Evolutionary conservation across 2,888 invertebrate genomes (phyloP).

Genomic region (Scrobipalpa atriplicella): DNA sequence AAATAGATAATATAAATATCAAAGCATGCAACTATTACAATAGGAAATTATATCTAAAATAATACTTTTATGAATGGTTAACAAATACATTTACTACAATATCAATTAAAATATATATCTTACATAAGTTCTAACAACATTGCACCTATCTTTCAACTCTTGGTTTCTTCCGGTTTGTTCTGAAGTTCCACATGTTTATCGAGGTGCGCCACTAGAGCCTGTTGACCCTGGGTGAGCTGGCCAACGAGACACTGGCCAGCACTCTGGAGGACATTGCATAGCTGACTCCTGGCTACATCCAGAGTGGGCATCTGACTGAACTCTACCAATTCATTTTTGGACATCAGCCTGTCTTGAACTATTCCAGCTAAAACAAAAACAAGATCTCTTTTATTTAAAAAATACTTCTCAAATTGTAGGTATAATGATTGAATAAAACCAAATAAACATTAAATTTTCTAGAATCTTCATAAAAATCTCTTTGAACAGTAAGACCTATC

Average conservation of each 20-base stretch:
- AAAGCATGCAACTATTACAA: not conserved
- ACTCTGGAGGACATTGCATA: slow-evolving; percentile 87
- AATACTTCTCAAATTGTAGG: not conserved
- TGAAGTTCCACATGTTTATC: slow-evolving; percentile 80
- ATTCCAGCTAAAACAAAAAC: slow-evolving; percentile 84
- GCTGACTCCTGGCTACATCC: slow-evolving; percentile 84
- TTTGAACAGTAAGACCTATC: no score
- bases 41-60: not conserved
- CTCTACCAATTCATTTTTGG: slow-evolving; percentile 85
- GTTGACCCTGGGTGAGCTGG: slow-evolving; percentile 87
- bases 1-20: not conserved
- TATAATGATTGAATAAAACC: no score
- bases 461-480: no score
- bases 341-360: slow-evolving; percentile 86
- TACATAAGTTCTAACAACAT: slow-evolving; percentile 1
- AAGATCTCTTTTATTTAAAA: not conserved
- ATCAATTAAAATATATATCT: slow-evolving; percentile 12
- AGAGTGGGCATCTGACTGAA: slow-evolving; percentile 86
- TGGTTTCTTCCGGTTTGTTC: slow-evolving; percentile 33
- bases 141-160: slow-evolving; percentile 2
- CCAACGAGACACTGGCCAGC: slow-evolving; percentile 85
- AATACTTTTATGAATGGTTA: slow-evolving; percentile 3
- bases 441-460: no score
- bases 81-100: slow-evolving; percentile 15
- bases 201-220: slow-evolving; percentile 85